Base-by-base conservation (phyloP, 2,888 invertebrate genomes). In the Hypena proboscidalis region DNA sequence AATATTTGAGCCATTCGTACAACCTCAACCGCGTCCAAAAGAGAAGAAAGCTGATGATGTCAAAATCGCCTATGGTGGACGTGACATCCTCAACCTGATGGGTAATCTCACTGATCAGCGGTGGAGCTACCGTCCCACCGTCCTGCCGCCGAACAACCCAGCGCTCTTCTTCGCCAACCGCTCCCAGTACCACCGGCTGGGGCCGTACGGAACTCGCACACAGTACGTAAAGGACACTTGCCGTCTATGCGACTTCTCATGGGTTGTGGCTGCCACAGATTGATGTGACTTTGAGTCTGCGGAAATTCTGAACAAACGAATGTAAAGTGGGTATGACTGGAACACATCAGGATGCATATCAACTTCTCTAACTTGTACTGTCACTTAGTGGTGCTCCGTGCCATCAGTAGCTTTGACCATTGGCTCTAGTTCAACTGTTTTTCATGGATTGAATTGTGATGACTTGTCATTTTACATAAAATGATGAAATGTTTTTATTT, bases 141-240 rank as follows among this genome's bases (percentile, higher is more conserved):
- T 78, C 63, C 83, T 93, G 80, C 93, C 93, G 3, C 85, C 91
- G 4, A 91, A 92, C 76, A 92, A 92, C 69, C 89, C 92, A 6
- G 80, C 86, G n/a, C 82, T 91, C 67, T 93, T 92, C 87, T 92
- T 93, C 70, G 92, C 92, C 60, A 93, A 93, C 80, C 92, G 93
- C 66, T 93, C 93, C 29, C 92, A 93, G 77, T 92, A 92, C 66
- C 92, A 92, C 75, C 92, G 93, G 34, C 80, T 93, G 66, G 92
- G 92, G 4, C 90, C 91, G 5, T 88, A 90, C 46, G 92, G 91
- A 61, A 87, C 92, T 49, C 87, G 84, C 70, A 91, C 92, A 75
- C 92, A 93, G 80, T 93, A 92, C 67, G 91, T 92, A 79, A 90
- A 84, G 70, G 92, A 92, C 58, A 77, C 80, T 67, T 92, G 92